Conservation (phyloP, 1,140 invertebrate genomes). For the Cotesia glomerata region DNA sequence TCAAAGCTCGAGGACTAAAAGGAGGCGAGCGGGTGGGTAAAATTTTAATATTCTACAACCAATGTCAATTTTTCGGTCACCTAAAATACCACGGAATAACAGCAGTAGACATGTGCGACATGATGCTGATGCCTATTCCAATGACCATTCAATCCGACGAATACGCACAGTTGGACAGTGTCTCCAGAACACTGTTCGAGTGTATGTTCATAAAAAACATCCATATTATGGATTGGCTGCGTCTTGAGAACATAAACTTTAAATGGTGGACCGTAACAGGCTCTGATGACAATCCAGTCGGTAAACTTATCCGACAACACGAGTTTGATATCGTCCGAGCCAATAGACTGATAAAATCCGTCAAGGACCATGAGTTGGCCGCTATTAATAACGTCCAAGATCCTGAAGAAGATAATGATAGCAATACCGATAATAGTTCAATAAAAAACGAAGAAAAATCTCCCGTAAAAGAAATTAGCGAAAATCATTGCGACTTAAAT, state of each 20-base stretch:
- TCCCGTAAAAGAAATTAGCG: not conserved
- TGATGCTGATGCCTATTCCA: too few species aligned
- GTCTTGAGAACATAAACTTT: constrained; percentile 31
- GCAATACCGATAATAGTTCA: not conserved
- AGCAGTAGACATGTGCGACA: too few species aligned
- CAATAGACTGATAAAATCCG: constrained; percentile 3
- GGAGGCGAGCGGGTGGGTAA: too few species aligned
- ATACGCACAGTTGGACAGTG: too few species aligned
- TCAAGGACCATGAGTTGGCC: not conserved
- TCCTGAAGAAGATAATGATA: not conserved
- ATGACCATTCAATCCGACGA: too few species aligned
- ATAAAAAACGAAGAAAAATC: not conserved
- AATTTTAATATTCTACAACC: too few species aligned
- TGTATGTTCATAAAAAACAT: too few species aligned
- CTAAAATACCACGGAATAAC: too few species aligned
- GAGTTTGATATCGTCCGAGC: not conserved
- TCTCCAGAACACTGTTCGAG: too few species aligned
- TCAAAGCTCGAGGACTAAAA: too few species aligned
- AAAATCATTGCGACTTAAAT: not conserved
- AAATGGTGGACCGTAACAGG: constrained; percentile 46
- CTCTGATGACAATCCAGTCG: constrained; percentile 25
- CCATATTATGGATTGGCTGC: constrained; percentile 34
- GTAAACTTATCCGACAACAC: constrained; percentile 33
- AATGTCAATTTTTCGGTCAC: too few species aligned
- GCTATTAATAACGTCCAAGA: constrained; percentile 29